Percentiles rank a stretch among this genome's conserved stretches.
These are phyloP conservation scores for Pontoporia blainvillei DNA, from an alignment of 2,113 vertebrate species.

Conservation along the genomic window DNA sequence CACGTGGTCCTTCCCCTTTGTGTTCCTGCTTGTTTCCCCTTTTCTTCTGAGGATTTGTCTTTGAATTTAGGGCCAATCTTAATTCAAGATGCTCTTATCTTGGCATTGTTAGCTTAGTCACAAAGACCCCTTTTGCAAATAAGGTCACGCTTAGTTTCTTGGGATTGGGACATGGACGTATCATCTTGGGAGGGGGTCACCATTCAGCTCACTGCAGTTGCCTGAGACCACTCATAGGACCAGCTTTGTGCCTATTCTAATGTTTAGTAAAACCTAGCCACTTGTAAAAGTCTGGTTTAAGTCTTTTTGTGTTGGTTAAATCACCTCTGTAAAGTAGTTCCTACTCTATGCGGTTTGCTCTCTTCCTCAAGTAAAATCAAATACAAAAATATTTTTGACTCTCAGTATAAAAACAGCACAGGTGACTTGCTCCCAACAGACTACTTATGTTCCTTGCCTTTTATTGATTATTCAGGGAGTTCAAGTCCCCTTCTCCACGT, in stretches of 20 bases:
- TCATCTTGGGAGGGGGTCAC: not conserved
- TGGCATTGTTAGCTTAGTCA: not conserved
- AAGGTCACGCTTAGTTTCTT: not conserved
- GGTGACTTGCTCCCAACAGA: not conserved
- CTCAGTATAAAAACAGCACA: not conserved
- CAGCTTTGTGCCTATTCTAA: not conserved
- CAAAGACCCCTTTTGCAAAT: not conserved
- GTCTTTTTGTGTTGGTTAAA: not conserved
- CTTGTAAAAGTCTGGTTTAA: not conserved
- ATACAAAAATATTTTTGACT: not conserved
- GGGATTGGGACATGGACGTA: not conserved
- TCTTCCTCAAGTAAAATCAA: constrained; percentile 12
- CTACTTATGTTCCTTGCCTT: not conserved
- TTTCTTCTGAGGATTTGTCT: not conserved
- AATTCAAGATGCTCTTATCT: not conserved
- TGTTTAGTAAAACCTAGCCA: not conserved
- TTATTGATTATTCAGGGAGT: not conserved
- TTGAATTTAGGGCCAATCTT: not conserved
- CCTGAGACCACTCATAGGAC: not conserved
- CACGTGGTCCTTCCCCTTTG: not conserved
- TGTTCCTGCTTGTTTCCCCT: not conserved
- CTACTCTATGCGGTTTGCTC: not conserved
- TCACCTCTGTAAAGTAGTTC: not conserved
- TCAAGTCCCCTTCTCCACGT: not conserved
- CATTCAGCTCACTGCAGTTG: not conserved